phyloP scores from a whole-genome alignment of 2,888 invertebrate genomes.

The Sericinus montela region DNA sequence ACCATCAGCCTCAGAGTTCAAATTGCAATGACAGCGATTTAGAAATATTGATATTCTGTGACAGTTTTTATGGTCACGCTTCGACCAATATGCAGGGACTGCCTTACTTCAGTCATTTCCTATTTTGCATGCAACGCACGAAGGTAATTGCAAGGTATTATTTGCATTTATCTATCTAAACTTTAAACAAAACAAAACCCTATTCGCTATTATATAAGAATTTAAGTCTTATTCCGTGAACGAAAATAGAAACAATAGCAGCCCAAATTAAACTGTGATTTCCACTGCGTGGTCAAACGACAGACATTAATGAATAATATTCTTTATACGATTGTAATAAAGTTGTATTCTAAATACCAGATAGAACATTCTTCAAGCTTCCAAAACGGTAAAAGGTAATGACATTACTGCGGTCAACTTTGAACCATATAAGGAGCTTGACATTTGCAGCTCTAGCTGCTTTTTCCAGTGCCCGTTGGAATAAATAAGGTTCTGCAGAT shows the following conservation, averaged over 20 bases:
- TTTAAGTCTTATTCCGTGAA: neutral
- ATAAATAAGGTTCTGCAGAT: too few species aligned
- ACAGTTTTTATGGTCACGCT: constrained; percentile 47
- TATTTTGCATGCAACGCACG: constrained; percentile 48
- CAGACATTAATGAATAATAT: neutral
- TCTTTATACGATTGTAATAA: constrained; percentile 1
- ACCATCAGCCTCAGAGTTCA: constrained; percentile 16
- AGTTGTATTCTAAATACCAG: neutral
- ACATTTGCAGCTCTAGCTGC: constrained; percentile 34
- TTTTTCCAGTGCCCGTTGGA: constrained; percentile 22
- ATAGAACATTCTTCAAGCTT: neutral
- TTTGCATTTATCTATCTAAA: constrained; percentile 21
- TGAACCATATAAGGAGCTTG: constrained; percentile 46
- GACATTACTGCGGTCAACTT: constrained; percentile 47
- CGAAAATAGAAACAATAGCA: neutral
- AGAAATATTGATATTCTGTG: constrained; percentile 41
- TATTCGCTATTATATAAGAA: neutral
- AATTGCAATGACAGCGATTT: constrained; percentile 19
- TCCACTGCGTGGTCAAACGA: neutral
- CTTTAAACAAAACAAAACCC: constrained; percentile 6
- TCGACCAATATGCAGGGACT: constrained; percentile 33
- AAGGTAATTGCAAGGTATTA: constrained; percentile 30
- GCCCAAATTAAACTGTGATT: constrained; percentile 12
- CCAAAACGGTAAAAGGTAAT: constrained; percentile 27
- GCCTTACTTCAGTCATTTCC: constrained; percentile 38